phyloP scores from a whole-genome alignment of 2,797 vertebrate species.

The Coreius guichenoti region DNA sequence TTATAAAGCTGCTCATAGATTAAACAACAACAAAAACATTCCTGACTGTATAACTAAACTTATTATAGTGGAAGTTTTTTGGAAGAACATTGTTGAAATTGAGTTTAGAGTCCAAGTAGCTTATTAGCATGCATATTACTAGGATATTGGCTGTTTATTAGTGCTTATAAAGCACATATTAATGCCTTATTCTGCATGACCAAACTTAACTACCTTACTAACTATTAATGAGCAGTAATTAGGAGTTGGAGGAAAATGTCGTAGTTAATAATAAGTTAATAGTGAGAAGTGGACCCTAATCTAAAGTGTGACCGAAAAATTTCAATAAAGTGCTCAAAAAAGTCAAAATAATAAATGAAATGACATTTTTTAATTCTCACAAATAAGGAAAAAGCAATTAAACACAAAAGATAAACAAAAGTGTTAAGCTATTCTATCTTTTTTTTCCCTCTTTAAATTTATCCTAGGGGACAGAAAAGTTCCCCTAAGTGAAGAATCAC shows the following conservation, averaged over 20 bases:
- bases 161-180: neutral
- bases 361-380: neutral
- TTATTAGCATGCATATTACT: too few relatives aligned
- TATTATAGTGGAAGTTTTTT: neutral
- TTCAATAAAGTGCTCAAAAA: neutral
- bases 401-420: neutral
- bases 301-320: neutral
- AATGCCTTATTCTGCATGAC: neutral
- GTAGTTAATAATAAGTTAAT: too few relatives aligned
- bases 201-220: neutral
- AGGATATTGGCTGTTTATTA: too few relatives aligned
- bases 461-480: constrained; percentile 2
- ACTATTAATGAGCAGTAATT: neutral
- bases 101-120: too few relatives aligned
- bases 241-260: neutral
- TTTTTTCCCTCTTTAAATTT: neutral
- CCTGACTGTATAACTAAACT: neutral
- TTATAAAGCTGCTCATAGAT: neutral
- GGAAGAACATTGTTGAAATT: neutral
- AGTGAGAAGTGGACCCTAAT: too few relatives aligned
- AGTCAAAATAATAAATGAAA: neutral
- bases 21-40: neutral
- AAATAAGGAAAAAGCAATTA: neutral
- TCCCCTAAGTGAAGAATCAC: neutral
- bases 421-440: neutral